phyloP scores from a whole-genome alignment of 2,113 vertebrate genomes.

The Chamaetylas fuelleborni region DNA sequence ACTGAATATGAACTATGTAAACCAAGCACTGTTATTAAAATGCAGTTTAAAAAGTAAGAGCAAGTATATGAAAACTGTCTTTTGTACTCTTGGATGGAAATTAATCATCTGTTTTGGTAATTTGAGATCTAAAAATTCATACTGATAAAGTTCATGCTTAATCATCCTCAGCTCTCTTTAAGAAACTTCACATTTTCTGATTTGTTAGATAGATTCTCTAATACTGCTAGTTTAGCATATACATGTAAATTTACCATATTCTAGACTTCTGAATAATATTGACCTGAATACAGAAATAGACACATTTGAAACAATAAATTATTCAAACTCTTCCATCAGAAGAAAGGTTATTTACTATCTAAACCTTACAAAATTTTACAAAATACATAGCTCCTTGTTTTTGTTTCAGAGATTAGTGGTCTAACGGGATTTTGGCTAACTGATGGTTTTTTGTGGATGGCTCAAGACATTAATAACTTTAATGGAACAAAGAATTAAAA shows the following conservation, averaged over 20 bases:
- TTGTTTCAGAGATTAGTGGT: not conserved
- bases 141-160: not conserved
- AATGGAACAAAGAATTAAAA: not conserved
- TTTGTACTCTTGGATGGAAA: not conserved
- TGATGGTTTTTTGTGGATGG: not conserved
- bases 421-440: not conserved
- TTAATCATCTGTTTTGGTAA: not conserved
- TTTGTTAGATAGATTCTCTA: not conserved
- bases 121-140: not conserved
- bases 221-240: not conserved
- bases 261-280: not conserved
- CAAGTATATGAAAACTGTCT: not conserved
- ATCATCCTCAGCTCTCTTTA: not conserved
- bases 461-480: not conserved
- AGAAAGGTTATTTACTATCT: not conserved
- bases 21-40: not conserved
- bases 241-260: not conserved
- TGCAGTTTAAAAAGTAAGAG: not conserved
- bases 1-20: not conserved
- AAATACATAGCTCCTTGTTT: not conserved
- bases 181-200: not conserved
- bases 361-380: not conserved
- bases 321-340: not conserved
- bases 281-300: not conserved
- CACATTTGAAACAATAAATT: not conserved